Base-by-base conservation (phyloP, 2,113 vertebrate genomes). In the Noturus placidus region DNA sequence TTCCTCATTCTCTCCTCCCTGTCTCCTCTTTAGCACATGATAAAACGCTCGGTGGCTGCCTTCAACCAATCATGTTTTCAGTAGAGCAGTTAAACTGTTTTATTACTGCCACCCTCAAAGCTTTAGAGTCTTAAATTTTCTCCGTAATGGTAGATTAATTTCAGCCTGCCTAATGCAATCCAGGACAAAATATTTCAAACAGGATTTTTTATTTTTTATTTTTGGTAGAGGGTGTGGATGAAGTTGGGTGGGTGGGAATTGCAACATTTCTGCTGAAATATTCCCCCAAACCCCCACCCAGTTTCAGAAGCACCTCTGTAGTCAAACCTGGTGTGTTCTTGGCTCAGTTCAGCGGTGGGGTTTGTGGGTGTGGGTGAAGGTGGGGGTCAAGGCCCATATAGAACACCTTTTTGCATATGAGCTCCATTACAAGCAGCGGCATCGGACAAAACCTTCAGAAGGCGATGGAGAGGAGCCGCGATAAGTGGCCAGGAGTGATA, bases 131-230 rank as follows among this genome's bases (percentile, higher is more conserved):
- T 91, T 93, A 91, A 91, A 91, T 93, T 91, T 89, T 91, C 90
- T 85, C 89, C 57, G 91, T 92, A 93, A 93, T 92, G 92, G 91
- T 92, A 93, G 91, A 93, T 92, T 93, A 93, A 93, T 93, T 92
- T 92, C 91, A 90, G 91, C 86, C 91, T 91, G 91, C 91, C 92
- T 92, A 93, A 92, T 93, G 91, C 91, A 91, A 92, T 91, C 90
- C 91, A 86, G 86, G 88, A 91, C 89, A 93, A 92, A 92, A 92
- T 92, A 89, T 86, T 92, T 91, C 89, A 92, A 91, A 89, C 84
- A 50, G 38, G 81, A 78, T 86, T 88, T 80, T 56, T 50, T 82
- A n/a, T 76, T 83, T 72, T 67, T 65, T 46, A 35, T 82, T 61
- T 72, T 54, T 30, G 30, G 42, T 50, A 59, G 54, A 61, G 77